Evolutionary conservation across 2,113 vertebrate genomes (phyloP), one percentile per base, ranked within the genome.

Genomic region (Neolamprologus variostigma): DNA sequence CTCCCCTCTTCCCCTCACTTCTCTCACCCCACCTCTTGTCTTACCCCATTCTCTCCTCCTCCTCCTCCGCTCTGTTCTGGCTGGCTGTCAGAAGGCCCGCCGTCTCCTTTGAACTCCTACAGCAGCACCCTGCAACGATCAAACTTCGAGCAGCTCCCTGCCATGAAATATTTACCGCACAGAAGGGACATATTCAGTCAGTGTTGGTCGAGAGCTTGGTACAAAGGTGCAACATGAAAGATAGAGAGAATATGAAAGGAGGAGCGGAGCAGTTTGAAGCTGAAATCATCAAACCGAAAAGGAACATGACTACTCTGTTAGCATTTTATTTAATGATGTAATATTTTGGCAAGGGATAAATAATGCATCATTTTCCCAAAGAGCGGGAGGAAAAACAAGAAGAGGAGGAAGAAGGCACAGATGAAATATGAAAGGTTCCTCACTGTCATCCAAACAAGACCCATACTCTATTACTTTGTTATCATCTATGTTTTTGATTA

Each of bases 131-230:
- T 85, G 93, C 90, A 68, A 95, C 33, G 94, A 96, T 96, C 93
- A 95, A 95, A 94, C 94, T 95, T 89, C 1, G 87, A 89, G 91
- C 94, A 86, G 91, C 94, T 95, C 91, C 93, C 90, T 86, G 33
- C 90, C 90, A 95, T 96, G 90, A 95, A 96, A 96, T 95, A 96
- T 96, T 96, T 91, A 96, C 90, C 84, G 86, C 85, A 90, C 91
- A 94, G 94, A 91, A 89, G 93, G 92, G 92, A 95, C 93, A 87
- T 89, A 90, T 92, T 93, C 93, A 94, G 90, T 86, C 90, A 86
- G 84, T 86, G 92, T 92, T 83, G 84, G 94, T 84, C 50, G 80
- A 91, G 93, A 86, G 89, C 37, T 59, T 81, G 84, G 87, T 88
- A 91, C 92, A 91, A 94, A 95, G 95, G 93, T 93, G 91, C 73